Percentiles rank a stretch among this genome's conserved stretches.
These are phyloP conservation scores for Cyprinodon variegatus DNA, from an alignment of 2,113 vertebrate genomes.

Conservation along the genomic window DNA sequence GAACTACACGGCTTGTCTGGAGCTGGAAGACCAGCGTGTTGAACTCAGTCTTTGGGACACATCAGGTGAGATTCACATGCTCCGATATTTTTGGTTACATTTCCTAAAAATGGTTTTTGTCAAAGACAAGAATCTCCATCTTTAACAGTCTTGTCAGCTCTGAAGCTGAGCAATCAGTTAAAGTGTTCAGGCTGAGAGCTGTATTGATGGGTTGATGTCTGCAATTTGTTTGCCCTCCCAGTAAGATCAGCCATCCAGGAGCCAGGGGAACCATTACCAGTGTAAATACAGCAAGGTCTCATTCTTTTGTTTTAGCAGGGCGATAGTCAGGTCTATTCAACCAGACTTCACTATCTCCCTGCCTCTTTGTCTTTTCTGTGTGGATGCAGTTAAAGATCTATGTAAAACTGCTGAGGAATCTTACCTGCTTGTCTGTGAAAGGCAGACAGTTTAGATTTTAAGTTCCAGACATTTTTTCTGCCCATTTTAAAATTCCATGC, in stretches of 20 bases:
- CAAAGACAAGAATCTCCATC: not conserved
- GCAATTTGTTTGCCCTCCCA: slow-evolving; percentile 32
- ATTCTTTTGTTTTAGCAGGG: slow-evolving; percentile 34
- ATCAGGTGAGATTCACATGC: slow-evolving; percentile 83
- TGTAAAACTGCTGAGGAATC: slow-evolving; percentile 30
- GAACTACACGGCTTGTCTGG: slow-evolving; percentile 94
- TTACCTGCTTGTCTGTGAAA: not conserved
- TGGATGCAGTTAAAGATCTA: slow-evolving; percentile 47
- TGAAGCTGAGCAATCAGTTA: not conserved
- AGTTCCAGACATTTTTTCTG: not conserved
- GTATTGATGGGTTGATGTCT: slow-evolving; percentile 22
- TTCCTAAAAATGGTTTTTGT: not conserved
- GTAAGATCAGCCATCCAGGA: slow-evolving; percentile 29
- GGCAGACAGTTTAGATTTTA: not conserved
- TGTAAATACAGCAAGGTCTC: slow-evolving; percentile 33
- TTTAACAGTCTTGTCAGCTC: not conserved
- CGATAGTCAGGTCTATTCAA: slow-evolving; percentile 23
- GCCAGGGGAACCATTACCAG: slow-evolving; percentile 5
- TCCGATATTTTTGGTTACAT: not conserved
- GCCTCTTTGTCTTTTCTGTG: slow-evolving; percentile 58
- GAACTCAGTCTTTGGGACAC: slow-evolving; percentile 98
- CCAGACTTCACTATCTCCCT: slow-evolving; percentile 48
- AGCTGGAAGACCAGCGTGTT: slow-evolving; percentile 91
- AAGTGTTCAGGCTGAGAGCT: slow-evolving; percentile 17
- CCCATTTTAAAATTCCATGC: not conserved